These are phyloP conservation scores for Anagyrus pseudococci DNA, from an alignment of 2,888 invertebrate species.

Conservation along the genomic window DNA sequence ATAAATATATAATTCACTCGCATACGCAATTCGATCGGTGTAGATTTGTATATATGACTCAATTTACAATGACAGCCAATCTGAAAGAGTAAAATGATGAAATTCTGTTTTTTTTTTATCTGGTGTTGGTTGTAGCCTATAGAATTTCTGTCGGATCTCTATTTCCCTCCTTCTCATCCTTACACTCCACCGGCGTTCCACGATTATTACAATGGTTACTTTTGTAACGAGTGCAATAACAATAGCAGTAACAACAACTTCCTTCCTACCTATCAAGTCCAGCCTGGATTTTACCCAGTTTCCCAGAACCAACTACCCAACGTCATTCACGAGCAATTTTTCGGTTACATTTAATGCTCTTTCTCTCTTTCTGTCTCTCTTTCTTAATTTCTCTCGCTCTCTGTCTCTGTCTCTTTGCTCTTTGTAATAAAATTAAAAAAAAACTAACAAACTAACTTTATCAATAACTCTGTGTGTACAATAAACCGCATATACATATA, in stretches of 20 bases:
- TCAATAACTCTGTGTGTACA: no score
- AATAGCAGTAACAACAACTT: constrained; percentile 44
- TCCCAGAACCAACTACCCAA: constrained; percentile 62
- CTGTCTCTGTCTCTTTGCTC: not conserved
- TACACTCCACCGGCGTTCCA: constrained; percentile 60
- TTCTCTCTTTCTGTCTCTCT: not conserved
- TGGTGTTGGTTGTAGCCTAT: constrained; percentile 67
- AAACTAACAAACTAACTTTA: no score
- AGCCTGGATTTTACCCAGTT: constrained; percentile 61
- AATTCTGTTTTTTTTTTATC: constrained; percentile 20
- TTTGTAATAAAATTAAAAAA: not conserved
- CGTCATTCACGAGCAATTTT: constrained; percentile 67
- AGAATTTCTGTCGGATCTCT: constrained; percentile 80
- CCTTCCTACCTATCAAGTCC: constrained; percentile 50
- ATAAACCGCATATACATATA: no score
- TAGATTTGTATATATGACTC: no score
- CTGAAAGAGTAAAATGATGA: no score
- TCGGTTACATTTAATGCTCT: constrained; percentile 56
- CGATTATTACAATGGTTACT: constrained; percentile 32
- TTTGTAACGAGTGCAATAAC: constrained; percentile 55
- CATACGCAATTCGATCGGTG: no score
- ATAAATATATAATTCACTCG: no score
- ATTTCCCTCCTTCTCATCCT: constrained; percentile 66
- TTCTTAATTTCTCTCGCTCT: not conserved
- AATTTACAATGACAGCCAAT: no score